Conservation (phyloP, 2,797 vertebrate genomes). For the Hemibagrus guttatus region DNA sequence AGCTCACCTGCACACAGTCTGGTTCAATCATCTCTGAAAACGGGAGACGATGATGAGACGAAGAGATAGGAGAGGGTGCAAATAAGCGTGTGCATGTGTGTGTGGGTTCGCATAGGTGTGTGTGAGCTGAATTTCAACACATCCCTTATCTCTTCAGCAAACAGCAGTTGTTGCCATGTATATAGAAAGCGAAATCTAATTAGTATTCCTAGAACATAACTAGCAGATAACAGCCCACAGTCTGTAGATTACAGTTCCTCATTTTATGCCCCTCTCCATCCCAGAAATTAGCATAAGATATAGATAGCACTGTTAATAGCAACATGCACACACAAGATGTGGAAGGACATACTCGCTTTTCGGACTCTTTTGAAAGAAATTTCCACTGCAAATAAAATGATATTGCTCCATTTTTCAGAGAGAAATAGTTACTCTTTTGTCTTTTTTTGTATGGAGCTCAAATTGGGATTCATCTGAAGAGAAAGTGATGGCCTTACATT, state of each 20-base stretch:
- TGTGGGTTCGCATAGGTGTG: background rate
- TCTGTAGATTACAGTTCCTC: slow-evolving; percentile 55
- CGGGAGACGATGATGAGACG: background rate
- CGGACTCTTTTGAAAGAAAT: slow-evolving; percentile 27
- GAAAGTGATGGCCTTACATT: slow-evolving; percentile 51
- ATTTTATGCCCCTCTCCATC: slow-evolving; percentile 55
- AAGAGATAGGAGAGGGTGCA: slow-evolving; percentile 1
- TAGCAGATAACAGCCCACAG: slow-evolving; percentile 53
- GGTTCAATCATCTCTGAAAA: slow-evolving; percentile 32
- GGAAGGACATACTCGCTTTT: slow-evolving; percentile 34
- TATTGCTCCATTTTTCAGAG: slow-evolving; percentile 62
- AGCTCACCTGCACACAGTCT: slow-evolving; percentile 25
- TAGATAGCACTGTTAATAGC: slow-evolving; percentile 50
- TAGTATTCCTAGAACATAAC: slow-evolving; percentile 60
- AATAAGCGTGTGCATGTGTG: background rate
- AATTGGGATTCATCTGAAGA: slow-evolving; percentile 57
- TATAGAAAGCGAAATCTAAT: slow-evolving; percentile 54
- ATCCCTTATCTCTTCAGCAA: slow-evolving; percentile 31
- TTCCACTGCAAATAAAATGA: slow-evolving; percentile 58
- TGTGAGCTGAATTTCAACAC: slow-evolving; percentile 53
- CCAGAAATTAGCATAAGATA: slow-evolving; percentile 60
- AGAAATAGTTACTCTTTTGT: slow-evolving; percentile 62
- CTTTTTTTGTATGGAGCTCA: slow-evolving; percentile 58
- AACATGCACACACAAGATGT: slow-evolving; percentile 43
- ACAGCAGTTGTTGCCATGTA: slow-evolving; percentile 47